phyloP scores from a whole-genome alignment of 2,113 vertebrate species.

The Caranx ignobilis region DNA sequence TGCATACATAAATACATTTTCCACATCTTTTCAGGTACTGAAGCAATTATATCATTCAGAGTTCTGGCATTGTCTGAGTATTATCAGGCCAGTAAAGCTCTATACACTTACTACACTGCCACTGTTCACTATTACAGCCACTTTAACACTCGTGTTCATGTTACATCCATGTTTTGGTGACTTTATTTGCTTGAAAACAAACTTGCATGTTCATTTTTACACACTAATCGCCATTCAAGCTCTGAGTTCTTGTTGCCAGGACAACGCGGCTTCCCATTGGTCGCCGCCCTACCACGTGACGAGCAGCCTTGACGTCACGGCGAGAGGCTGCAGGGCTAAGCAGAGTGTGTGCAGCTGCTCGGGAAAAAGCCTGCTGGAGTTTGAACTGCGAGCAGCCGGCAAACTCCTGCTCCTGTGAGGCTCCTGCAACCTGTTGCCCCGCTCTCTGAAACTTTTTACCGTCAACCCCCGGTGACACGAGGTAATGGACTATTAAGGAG shows the following conservation, averaged over 20 bases:
- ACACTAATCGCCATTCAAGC: slow-evolving; percentile 42
- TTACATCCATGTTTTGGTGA: not conserved
- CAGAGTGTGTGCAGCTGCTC: slow-evolving; percentile 47
- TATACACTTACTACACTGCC: not conserved
- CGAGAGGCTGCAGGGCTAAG: slow-evolving; percentile 56
- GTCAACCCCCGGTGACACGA: not conserved
- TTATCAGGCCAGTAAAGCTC: not conserved
- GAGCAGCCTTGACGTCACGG: slow-evolving; percentile 71
- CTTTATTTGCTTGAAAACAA: not conserved
- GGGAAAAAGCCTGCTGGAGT: slow-evolving; percentile 60
- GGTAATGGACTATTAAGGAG: slow-evolving; percentile 80
- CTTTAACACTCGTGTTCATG: not conserved
- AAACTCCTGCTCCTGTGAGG: slow-evolving; percentile 27
- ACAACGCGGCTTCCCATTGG: slow-evolving; percentile 76
- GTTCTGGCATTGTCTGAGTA: not conserved
- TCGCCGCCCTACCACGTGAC: slow-evolving; percentile 67
- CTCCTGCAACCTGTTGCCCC: slow-evolving; percentile 47
- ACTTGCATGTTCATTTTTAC: slow-evolving; percentile 8
- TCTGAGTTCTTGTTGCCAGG: slow-evolving; percentile 73
- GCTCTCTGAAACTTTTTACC: slow-evolving; percentile 17
- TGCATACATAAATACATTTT: too few relatives aligned
- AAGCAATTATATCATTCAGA: too few relatives aligned
- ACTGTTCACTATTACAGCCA: not conserved
- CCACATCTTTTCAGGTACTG: too few relatives aligned
- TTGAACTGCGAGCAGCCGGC: slow-evolving; percentile 61